Base-by-base conservation (phyloP, 2,888 invertebrate genomes). In the Tuta absoluta region DNA sequence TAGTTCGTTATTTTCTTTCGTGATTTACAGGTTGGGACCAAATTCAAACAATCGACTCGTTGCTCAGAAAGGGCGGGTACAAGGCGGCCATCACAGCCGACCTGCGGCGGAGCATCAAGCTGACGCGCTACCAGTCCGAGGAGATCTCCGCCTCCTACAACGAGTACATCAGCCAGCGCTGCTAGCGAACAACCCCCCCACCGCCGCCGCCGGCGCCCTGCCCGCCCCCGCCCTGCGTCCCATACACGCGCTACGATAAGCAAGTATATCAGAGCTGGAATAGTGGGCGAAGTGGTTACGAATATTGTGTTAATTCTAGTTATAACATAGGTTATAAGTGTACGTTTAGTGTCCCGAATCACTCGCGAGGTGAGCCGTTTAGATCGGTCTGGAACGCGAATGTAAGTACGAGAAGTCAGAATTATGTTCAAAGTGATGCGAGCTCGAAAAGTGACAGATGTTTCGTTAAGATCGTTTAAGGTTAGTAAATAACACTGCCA, bases 121-220 rank as follows among this genome's bases (percentile, higher is more conserved):
- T 99, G 78, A 98, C 98, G 63, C 96, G 98, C 75, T 99, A 99
- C 91, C 98, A 98, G 86, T 98, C 98, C 76, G 98, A 98, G 89
- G 98, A 98, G 92, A 94, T 98, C 67, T 96, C 97, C 53, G 96
- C 97, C 78, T 94, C 95, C 70, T 98, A 98, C 93, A 94, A 94
- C 80, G 96, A 97, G 74, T 98, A 97, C 86, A 92, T 95, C 85
- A 93, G 90, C 81, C 93, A 94, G 79, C 93, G 94, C 74, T 95
- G 95, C 95, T 95, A 95, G 95, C 95, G 93, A 91, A 86, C 91
- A 90, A 90, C 88, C 87, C 71, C 69, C 82, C 75, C 93, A 93
- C 92, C 90, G 69, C 82, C 74, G 61, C 67, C 69, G 56, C 2
- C 24, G 91, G 93, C 93, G 93, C 90, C 90, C 87, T 87, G 70